Percentiles rank a stretch among this genome's conserved stretches.
Conservation (phyloP, 2,797 vertebrate species). For the Valencia hispanica region DNA sequence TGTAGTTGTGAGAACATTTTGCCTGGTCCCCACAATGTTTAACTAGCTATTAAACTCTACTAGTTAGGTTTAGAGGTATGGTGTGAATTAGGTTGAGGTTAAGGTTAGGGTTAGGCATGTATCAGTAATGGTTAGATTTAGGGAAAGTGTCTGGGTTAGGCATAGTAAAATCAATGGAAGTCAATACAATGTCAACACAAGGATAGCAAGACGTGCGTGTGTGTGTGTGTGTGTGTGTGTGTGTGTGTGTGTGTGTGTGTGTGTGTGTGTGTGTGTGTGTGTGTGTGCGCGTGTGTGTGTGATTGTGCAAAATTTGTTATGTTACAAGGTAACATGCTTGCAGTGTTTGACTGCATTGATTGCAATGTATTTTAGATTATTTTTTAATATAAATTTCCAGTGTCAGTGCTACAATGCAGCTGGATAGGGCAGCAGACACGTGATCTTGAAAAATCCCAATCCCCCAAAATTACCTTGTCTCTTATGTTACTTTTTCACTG, state of each 20-base stretch:
- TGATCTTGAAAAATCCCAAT: background rate
- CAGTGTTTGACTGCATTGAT: background rate
- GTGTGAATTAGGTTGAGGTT: too few species aligned
- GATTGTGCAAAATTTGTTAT: background rate
- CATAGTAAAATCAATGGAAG: too few species aligned
- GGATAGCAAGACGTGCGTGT: too few species aligned
- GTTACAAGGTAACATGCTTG: background rate
- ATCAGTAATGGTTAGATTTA: too few species aligned
- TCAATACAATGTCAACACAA: too few species aligned
- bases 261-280: background rate
- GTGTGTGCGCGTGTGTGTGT: background rate
- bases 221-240: background rate
- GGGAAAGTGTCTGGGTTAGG: too few species aligned
- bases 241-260: background rate
- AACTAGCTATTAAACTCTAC: too few species aligned
- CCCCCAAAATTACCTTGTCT: background rate
- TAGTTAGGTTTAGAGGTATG: too few species aligned
- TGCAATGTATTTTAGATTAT: background rate
- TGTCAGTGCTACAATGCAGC: background rate
- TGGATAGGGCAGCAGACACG: background rate
- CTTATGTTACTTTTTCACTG: background rate
- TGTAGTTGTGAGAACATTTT: too few species aligned
- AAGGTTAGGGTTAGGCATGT: too few species aligned
- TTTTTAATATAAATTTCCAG: too few species aligned
- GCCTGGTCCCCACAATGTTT: too few species aligned